Evolutionary conservation across 2,113 vertebrate genomes (phyloP).

Genomic region (Excalfactoria chinensis): DNA sequence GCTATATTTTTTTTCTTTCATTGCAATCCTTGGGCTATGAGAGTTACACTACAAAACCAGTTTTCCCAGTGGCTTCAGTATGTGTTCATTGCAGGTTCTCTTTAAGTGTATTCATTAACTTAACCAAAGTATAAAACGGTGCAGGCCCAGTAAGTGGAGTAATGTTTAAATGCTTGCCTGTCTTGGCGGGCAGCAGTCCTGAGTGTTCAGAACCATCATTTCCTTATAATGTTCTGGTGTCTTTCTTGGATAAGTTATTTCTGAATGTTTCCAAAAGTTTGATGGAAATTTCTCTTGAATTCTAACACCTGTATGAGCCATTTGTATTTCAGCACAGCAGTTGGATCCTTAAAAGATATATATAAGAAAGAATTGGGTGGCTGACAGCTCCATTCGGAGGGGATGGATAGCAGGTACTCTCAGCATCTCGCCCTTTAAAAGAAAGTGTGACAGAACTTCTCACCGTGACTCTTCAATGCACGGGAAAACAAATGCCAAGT

Average conservation of each 20-base stretch:
- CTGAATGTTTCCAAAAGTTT: neutral
- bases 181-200: neutral
- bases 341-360: neutral
- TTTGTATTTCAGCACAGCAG: neutral
- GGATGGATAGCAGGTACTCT: neutral
- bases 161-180: neutral
- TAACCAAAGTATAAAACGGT: neutral
- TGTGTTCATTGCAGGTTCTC: neutral
- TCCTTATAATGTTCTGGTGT: neutral
- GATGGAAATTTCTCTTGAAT: neutral
- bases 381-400: neutral
- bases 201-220: neutral
- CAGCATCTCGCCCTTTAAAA: neutral
- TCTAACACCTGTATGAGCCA: neutral
- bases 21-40: neutral
- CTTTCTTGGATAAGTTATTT: neutral
- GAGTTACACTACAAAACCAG: neutral
- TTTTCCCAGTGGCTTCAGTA: neutral
- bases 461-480: neutral
- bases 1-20: neutral
- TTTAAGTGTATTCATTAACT: neutral
- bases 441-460: conserved; percentile 30
- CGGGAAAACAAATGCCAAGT: conserved; percentile 22
- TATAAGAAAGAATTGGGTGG: neutral
- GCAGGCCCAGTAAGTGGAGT: neutral